Base-by-base conservation (phyloP, 2,113 vertebrate genomes). In the Martes martes region DNA sequence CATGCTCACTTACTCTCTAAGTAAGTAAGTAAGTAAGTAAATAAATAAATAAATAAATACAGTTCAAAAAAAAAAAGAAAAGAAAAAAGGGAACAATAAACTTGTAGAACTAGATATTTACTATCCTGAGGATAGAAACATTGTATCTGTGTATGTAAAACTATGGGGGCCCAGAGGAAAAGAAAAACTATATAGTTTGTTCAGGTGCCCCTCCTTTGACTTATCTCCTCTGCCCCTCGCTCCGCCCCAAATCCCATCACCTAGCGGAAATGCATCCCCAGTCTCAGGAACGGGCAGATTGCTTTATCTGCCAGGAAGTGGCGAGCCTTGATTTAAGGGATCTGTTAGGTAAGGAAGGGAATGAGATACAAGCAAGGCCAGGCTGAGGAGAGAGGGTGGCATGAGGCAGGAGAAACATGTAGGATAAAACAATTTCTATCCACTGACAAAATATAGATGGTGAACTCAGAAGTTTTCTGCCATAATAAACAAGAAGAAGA, bases 401-500 rank as follows among this genome's bases (percentile, higher is more conserved):
- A 85, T 59, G 52, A 69, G 6, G 42, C 74, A 80, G 79, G 89
- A 82, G 93, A 94, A 96, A 95, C 96, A 39, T 36, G 89, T 15
- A 74, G 69, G 82, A 84, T 74, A 79, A 95, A 95, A 89, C 67
- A 84, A 83, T 97, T 94, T 96, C 95, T 69, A 96, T 14, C 96
- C 23, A 87, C 89, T 94, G 91, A 92, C 42, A 97, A 98, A 96
- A 94, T 26, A 96, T 0, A 87, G 91, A 97, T 6, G 71, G 96
- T 88, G 97, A 97, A 82, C 81, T 97, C 78, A 5, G 88, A 97
- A 97, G 86, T 94, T 96, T 96, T 92, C 97, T 92, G 74, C 98
- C 96, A 94, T 78, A 93, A 71, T 98, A 98, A 98, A 98, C 96
- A 98, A 98, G 96, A 97, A 86, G 86, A 93, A 97, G 67, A 88